Conservation (phyloP, 2,113 vertebrate species). For the Cephalopterus ornatus region DNA sequence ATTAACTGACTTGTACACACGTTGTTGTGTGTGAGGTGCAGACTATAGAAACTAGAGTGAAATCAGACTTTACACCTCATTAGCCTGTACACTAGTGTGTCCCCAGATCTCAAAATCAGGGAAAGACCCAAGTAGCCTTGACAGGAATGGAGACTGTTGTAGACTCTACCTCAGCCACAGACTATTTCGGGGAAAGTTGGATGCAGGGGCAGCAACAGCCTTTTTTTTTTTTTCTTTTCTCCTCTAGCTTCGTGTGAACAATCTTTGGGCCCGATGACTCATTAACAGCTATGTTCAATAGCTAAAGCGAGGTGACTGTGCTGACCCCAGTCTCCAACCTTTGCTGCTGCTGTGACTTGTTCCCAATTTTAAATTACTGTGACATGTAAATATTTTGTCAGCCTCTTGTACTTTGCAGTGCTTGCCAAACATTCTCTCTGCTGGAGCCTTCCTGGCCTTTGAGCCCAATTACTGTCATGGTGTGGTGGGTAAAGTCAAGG, state of each 20-base stretch:
- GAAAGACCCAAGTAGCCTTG: background rate
- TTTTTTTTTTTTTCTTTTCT: background rate
- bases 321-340: background rate
- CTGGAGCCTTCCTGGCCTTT: background rate
- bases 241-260: background rate
- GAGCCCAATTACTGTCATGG: background rate
- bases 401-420: background rate
- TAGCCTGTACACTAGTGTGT: background rate
- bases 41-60: background rate
- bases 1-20: background rate
- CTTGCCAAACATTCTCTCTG: background rate
- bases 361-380: background rate
- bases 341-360: background rate
- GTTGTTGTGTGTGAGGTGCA: background rate
- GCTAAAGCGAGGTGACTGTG: background rate
- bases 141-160: background rate
- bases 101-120: background rate
- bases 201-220: background rate
- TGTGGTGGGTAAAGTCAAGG: background rate
- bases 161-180: background rate
- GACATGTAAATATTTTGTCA: background rate
- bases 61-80: background rate
- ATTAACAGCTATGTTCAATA: background rate
- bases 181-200: accelerated
- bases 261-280: background rate